Base-by-base conservation (phyloP, 1,140 invertebrate species). In the Drosophila lacteicornis region DNA sequence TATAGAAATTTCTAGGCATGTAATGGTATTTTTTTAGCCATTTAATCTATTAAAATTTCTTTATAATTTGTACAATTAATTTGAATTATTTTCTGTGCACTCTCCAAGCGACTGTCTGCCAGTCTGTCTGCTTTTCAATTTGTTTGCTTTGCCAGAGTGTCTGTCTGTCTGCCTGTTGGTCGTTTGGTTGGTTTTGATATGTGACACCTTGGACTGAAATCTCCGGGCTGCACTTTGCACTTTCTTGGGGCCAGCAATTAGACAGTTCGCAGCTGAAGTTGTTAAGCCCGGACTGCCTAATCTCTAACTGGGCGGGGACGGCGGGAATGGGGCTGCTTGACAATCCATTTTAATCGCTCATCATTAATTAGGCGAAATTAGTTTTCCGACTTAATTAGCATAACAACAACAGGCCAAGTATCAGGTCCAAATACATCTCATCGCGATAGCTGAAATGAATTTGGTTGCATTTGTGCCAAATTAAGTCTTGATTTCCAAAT, bases 331-430 rank as follows among this genome's bases (percentile, higher is more conserved):
- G 49, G 45, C 42, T 66, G 74, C 58, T 61, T 63, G 57, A 53
- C 49, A 65, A 60, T 51, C 75, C 65, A 71, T 62, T 87, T 83
- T 74, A 87, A 87, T 87, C 77, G 73, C 46, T 68, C 84, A 83
- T 80, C 80, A 80, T 88, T 87, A 87, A 87, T 87, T 87, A 87
- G 80, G 43, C 67, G 50, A 73, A 69, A 60, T 78, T 71, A 73
- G 65, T 71, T 79, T 70, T 46, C 59, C 75, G 71, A 58, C 75
- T 75, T 79, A 82, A 85, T 85, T 85, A 82, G 79, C 70, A 76
- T 68, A 71, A 62, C 46, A 67, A 55, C 76, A 63, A 61, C 55
- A 53, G 42, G 11, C 38, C 49, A 11, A 42, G 49, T 42, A 76
- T 33, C 27, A 46, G 62, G 40, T 13, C 9, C 49, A 38, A 42